Conservation (phyloP, 2,888 invertebrate genomes). For the Biston stratarius region DNA sequence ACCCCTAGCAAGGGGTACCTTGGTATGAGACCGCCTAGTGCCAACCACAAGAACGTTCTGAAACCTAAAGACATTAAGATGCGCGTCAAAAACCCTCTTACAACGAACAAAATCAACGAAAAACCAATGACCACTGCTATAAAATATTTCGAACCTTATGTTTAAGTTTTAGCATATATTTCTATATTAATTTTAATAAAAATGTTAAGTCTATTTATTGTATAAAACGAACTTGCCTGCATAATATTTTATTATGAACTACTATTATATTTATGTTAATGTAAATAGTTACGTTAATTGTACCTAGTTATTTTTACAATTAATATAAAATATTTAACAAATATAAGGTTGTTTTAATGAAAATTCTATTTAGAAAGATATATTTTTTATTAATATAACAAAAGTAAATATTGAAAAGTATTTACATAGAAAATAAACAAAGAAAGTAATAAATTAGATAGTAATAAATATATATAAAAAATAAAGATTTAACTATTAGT, state of each 20-base stretch:
- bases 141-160: constrained; percentile 85
- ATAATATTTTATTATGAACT: constrained; percentile 71
- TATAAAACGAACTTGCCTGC: constrained; percentile 83
- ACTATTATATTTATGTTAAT: constrained; percentile 76
- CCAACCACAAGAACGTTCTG: constrained; percentile 91
- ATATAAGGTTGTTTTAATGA: constrained; percentile 51
- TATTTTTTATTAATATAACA: background rate
- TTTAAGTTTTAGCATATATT: constrained; percentile 63
- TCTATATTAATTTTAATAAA: constrained; percentile 60
- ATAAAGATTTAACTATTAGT: background rate
- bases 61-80: constrained; percentile 93
- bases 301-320: constrained; percentile 70
- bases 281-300: constrained; percentile 74
- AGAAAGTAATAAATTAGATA: background rate
- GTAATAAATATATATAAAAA: background rate
- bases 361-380: background rate
- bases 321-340: constrained; percentile 74
- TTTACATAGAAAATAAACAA: background rate
- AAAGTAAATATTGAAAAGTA: background rate
- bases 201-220: constrained; percentile 77
- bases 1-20: constrained; percentile 78
- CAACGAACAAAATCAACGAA: constrained; percentile 86
- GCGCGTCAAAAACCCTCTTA: constrained; percentile 88
- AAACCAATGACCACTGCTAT: constrained; percentile 85
- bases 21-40: constrained; percentile 87